Evolutionary conservation across 2,888 invertebrate genomes (phyloP).

Genomic region (Drosophila longiperda): DNA sequence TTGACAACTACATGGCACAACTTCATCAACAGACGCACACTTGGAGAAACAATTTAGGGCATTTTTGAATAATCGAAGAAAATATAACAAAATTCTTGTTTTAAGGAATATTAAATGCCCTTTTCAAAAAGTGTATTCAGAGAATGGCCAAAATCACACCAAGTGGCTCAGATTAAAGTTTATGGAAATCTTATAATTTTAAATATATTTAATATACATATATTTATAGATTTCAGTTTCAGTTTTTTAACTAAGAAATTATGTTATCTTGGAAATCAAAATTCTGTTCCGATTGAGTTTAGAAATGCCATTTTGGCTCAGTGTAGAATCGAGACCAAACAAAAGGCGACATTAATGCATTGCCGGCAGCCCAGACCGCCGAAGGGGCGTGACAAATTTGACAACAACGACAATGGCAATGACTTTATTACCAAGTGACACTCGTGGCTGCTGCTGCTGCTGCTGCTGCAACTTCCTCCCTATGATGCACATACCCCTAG

Average conservation of each 20-base stretch:
- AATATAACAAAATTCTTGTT: background rate
- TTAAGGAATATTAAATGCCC: no score
- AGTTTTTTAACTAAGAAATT: background rate
- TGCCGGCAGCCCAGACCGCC: slow-evolving; percentile 65
- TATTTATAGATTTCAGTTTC: no score
- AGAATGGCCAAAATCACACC: no score
- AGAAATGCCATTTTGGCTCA: background rate
- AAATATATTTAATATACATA: no score
- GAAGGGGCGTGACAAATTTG: slow-evolving; percentile 82
- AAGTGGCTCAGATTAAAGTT: no score
- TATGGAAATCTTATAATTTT: no score
- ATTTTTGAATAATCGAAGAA: background rate
- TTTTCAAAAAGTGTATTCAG: no score
- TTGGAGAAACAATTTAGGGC: background rate
- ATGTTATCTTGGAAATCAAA: background rate
- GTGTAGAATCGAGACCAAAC: slow-evolving; percentile 43
- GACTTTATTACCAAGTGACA: slow-evolving; percentile 79
- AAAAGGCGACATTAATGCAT: slow-evolving; percentile 78
- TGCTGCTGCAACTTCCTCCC: slow-evolving; percentile 30
- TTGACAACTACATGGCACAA: slow-evolving; percentile 74
- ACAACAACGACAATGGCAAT: slow-evolving; percentile 69
- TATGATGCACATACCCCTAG: slow-evolving; percentile 12
- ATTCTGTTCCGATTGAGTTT: background rate
- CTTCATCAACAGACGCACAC: slow-evolving; percentile 62
- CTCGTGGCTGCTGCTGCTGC: slow-evolving; percentile 43